phyloP scores from a whole-genome alignment of 1,140 invertebrate genomes.

The Heliconius congener region DNA sequence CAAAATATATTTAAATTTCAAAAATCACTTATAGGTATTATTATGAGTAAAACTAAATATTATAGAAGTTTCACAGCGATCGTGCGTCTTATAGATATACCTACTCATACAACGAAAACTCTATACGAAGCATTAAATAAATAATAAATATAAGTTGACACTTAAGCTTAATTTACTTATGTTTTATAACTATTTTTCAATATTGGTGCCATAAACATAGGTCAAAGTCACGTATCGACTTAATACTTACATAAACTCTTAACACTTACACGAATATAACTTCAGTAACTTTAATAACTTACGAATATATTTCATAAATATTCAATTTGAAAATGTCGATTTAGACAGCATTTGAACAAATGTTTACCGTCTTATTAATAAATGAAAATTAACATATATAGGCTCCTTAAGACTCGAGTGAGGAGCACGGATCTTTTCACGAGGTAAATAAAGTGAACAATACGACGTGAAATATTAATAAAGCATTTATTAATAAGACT shows the following conservation, averaged over 20 bases:
- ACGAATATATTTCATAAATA: slow-evolving; percentile 32
- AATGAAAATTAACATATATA: slow-evolving; percentile 6
- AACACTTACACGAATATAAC: slow-evolving; percentile 27
- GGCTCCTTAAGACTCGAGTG: not conserved
- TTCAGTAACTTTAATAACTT: slow-evolving; percentile 26
- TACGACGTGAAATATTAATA: slow-evolving; percentile 1
- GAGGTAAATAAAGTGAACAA: not conserved
- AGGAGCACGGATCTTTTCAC: not conserved
- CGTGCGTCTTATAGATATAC: not conserved
- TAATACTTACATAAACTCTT: slow-evolving; percentile 19
- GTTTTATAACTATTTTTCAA: slow-evolving; percentile 29
- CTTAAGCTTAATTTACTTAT: slow-evolving; percentile 23
- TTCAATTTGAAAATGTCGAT: slow-evolving; percentile 25
- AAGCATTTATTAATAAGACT: slow-evolving; percentile 20
- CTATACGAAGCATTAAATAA: slow-evolving; percentile 13
- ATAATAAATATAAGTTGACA: slow-evolving; percentile 22
- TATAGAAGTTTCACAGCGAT: not conserved
- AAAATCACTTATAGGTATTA: not conserved
- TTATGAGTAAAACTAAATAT: not conserved
- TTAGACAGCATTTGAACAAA: slow-evolving; percentile 24
- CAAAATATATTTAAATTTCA: not conserved
- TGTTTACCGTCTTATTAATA: slow-evolving; percentile 14
- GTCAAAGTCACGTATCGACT: slow-evolving; percentile 29
- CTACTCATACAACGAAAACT: slow-evolving; percentile 5
- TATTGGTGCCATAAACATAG: slow-evolving; percentile 46